Base-by-base conservation (phyloP, 2,888 invertebrate genomes). In the Lamellibrachia satsuma region DNA sequence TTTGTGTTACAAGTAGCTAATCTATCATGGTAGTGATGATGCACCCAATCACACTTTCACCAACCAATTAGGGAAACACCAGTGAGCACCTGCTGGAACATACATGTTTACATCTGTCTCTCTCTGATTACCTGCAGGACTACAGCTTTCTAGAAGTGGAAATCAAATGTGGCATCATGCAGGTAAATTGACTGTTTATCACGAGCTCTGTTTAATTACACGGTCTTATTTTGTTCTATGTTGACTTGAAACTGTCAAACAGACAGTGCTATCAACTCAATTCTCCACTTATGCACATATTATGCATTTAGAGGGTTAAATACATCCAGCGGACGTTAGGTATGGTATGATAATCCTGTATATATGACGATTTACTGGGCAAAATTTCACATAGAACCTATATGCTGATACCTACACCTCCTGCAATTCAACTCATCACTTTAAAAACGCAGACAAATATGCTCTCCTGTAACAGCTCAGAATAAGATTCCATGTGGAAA, bases 61-160 rank as follows among this genome's bases (percentile, higher is more conserved):
- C 75, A 75, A 15, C 75, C 75, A 75, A 15, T 75, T 75, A 75
- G 75, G 75, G 75, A 75, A 22, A 75, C 75, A 75, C 75, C 75
- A 75, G 22, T 4, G 22, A 22, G n/a, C 75, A n/a, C 75, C 75
- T 75, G 75, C n/a, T n/a, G 22, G 39, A 15, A 90, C 52, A 90
- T 52, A 39, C 91, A 52, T 51, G 52, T 90, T 55, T 51, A 91
- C 39, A 91, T 92, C 57, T 39, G 52, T 92, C 52, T 92, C 52
- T 55, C 11, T n/a, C n/a, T 91, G 91, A 91, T 52, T 91, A n/a
- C 52, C 91, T 98, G 92, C 98, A 98, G 96, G 98, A 98, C 95
- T 98, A 98, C 97, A 97, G 97, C 95, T 98, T 99, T 97, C 97
- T 98, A 95, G 99, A 99, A 96, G 98, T 99, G 95, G 99, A 99